These are phyloP conservation scores for Indicator indicator DNA, from an alignment of 2,113 vertebrate species.

Conservation along the genomic window DNA sequence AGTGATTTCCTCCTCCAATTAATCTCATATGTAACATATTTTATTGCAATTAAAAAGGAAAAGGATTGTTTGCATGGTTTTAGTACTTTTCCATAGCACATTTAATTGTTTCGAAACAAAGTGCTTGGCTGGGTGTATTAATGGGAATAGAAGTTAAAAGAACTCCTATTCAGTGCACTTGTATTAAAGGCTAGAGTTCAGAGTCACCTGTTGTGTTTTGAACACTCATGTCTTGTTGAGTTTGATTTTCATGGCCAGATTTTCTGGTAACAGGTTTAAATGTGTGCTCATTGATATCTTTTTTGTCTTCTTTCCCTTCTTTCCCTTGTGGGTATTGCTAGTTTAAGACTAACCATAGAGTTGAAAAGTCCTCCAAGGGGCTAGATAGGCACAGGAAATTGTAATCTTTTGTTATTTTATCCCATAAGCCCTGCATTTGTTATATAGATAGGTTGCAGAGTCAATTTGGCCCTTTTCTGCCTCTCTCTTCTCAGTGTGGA, in stretches of 20 bases:
- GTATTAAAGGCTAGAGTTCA: not conserved
- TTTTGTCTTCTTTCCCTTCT: not conserved
- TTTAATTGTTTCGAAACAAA: not conserved
- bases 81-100: not conserved
- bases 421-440: too few relatives aligned
- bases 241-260: not conserved
- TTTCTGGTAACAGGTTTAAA: not conserved
- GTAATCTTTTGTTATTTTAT: too few relatives aligned
- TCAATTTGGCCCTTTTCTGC: too few relatives aligned
- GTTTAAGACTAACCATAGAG: too few relatives aligned
- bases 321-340: too few relatives aligned
- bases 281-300: not conserved
- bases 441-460: too few relatives aligned
- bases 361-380: too few relatives aligned
- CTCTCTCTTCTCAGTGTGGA: too few relatives aligned
- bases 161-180: not conserved
- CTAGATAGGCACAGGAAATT: too few relatives aligned
- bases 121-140: not conserved
- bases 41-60: not conserved
- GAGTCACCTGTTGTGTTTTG: not conserved
- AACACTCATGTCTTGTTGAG: not conserved
- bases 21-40: not conserved
- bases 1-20: not conserved
- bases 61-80: not conserved
- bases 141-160: not conserved